phyloP scores from a whole-genome alignment of 2,797 vertebrate genomes.

The Emydoidea blandingii region DNA sequence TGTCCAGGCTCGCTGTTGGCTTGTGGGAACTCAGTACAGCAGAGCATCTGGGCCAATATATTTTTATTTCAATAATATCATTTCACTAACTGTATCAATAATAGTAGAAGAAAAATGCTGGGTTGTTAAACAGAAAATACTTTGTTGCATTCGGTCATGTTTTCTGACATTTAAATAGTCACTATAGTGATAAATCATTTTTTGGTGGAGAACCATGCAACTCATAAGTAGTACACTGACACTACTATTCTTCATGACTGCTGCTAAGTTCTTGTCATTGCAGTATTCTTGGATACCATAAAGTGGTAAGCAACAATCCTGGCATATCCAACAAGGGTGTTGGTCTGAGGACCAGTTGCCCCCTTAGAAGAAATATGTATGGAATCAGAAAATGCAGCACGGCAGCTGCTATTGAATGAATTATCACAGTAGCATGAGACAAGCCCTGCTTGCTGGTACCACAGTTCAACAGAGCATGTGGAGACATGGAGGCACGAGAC shows the following conservation, averaged over 20 bases:
- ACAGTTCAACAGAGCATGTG: background rate
- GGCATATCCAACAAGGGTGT: constrained; percentile 7
- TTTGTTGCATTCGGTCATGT: background rate
- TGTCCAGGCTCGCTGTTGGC: background rate
- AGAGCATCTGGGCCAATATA: background rate
- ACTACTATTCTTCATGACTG: background rate
- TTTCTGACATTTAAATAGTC: background rate
- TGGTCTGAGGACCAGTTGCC: constrained; percentile 16
- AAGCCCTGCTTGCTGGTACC: background rate
- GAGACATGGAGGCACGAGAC: background rate
- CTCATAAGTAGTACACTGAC: background rate
- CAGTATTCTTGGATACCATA: background rate
- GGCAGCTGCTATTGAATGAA: background rate
- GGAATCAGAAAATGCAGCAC: background rate
- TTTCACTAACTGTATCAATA: background rate
- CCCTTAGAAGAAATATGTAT: background rate
- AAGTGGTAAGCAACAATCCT: background rate
- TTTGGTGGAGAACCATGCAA: background rate
- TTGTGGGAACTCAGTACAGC: background rate
- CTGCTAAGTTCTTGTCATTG: fast-evolving
- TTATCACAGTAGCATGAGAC: background rate
- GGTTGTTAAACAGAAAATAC: background rate
- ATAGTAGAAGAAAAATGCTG: background rate
- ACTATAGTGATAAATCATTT: fast-evolving
- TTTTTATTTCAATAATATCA: background rate